Percentiles rank a stretch among this genome's conserved stretches.
These are phyloP conservation scores for Embiotoca jacksoni DNA, from an alignment of 2,113 vertebrate genomes.

Conservation along the genomic window DNA sequence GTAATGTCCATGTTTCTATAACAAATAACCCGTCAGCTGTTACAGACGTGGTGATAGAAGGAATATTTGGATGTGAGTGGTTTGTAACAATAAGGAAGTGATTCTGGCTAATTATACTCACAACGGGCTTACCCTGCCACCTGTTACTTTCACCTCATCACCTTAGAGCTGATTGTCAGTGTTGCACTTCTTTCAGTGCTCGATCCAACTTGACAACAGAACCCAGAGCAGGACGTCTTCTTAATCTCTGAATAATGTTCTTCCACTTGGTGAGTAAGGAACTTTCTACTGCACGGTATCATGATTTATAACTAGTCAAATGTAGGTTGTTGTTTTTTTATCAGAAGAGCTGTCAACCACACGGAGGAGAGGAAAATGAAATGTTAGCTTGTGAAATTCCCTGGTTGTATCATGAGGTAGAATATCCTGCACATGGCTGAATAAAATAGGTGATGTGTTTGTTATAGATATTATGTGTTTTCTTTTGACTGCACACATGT, in stretches of 20 bases:
- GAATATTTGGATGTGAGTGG: slow-evolving; percentile 24
- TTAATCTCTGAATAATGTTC: slow-evolving; percentile 51
- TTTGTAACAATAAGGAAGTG: slow-evolving; percentile 76
- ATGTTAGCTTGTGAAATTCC: not conserved
- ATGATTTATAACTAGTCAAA: slow-evolving; percentile 2
- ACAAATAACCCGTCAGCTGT: not conserved
- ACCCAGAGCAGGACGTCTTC: slow-evolving; percentile 13
- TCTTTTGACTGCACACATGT: not conserved
- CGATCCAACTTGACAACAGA: slow-evolving; percentile 19
- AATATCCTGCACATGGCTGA: not conserved
- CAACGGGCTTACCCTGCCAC: slow-evolving; percentile 48
- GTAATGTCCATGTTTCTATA: not conserved
- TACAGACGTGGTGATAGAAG: not conserved
- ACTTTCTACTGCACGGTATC: not conserved
- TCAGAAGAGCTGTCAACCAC: slow-evolving; percentile 3
- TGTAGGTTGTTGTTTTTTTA: not conserved
- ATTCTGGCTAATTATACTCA: slow-evolving; percentile 67
- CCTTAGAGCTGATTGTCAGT: not conserved
- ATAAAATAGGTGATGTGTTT: not conserved
- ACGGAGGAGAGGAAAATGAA: slow-evolving; percentile 15
- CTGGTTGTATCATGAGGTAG: not conserved
- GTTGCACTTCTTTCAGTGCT: slow-evolving; percentile 23
- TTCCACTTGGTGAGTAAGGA: slow-evolving; percentile 59
- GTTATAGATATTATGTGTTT: not conserved
- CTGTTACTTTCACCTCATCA: slow-evolving; percentile 71